Conservation (phyloP, 2,888 invertebrate species). For the Hetaerina titia region DNA sequence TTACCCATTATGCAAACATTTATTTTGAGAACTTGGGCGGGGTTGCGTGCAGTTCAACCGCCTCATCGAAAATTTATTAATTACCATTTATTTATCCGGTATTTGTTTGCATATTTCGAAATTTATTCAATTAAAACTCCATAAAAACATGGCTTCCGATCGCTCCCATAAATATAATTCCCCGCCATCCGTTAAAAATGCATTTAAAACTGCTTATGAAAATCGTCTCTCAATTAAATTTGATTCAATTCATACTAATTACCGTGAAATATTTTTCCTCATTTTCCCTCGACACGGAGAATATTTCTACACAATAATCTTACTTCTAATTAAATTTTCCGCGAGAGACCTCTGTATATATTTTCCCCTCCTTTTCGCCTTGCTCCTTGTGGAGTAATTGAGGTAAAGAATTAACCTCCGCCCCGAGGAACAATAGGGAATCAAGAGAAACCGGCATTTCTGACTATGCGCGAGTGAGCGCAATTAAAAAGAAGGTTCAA, state of each 20-base stretch:
- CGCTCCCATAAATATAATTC: neutral
- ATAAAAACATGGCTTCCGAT: neutral
- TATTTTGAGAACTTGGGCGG: neutral
- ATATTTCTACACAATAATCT: slow-evolving; percentile 1
- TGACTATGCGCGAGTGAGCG: slow-evolving; percentile 27
- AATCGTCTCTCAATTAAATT: neutral
- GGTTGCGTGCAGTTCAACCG: neutral
- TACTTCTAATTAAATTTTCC: slow-evolving; percentile 27
- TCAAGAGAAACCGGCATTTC: slow-evolving; percentile 19
- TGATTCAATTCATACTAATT: neutral
- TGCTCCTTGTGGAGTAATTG: slow-evolving; percentile 45
- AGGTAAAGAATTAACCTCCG: slow-evolving; percentile 42
- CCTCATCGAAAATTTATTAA: slow-evolving; percentile 7
- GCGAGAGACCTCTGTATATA: neutral
- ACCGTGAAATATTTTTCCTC: neutral
- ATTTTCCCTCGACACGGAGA: neutral
- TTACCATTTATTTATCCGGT: slow-evolving; percentile 24
- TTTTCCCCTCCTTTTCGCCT: neutral
- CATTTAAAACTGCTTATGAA: slow-evolving; percentile 27
- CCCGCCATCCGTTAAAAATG: neutral
- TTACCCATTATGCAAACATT: neutral
- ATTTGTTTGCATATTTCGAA: slow-evolving; percentile 29
- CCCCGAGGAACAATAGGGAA: slow-evolving; percentile 39
- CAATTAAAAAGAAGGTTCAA: slow-evolving; percentile 50
- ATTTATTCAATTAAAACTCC: slow-evolving; percentile 40